These are phyloP conservation scores for Parasteatoda tepidariorum DNA, from an alignment of 1,140 invertebrate genomes.

Conservation along the genomic window DNA sequence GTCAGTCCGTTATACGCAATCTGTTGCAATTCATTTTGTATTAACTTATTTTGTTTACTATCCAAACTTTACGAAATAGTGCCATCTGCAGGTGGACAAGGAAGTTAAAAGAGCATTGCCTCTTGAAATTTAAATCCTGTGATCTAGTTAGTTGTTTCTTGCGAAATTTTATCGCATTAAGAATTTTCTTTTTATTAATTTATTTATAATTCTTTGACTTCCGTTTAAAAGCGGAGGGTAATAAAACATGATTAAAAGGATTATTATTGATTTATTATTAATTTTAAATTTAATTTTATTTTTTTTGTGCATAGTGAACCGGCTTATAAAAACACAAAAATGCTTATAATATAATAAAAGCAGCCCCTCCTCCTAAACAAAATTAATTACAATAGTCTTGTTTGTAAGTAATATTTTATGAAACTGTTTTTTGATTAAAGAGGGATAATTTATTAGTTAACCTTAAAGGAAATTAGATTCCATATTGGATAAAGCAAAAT, in stretches of 20 bases:
- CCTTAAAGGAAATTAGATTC: no score
- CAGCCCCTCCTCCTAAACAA: no score
- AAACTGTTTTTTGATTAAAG: no score
- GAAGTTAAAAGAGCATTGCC: background rate
- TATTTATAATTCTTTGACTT: background rate
- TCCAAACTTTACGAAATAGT: background rate
- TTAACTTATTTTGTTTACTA: constrained; percentile 39
- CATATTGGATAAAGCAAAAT: no score
- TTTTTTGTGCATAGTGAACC: no score
- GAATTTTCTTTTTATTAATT: background rate
- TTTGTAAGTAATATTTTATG: no score
- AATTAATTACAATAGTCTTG: no score
- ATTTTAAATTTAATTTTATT: no score
- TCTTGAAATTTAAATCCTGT: background rate
- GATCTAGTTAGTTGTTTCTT: background rate
- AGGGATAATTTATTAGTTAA: no score
- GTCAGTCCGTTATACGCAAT: constrained; percentile 13
- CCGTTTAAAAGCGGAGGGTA: background rate
- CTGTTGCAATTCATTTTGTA: background rate
- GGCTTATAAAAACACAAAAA: no score
- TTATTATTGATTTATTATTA: no score
- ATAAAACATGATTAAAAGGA: background rate
- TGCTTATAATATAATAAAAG: no score
- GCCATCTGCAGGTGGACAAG: constrained; percentile 1
- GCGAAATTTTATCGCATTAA: background rate